These are phyloP conservation scores for Dipus sagitta DNA, from an alignment of 2,797 vertebrate species.

Conservation along the genomic window DNA sequence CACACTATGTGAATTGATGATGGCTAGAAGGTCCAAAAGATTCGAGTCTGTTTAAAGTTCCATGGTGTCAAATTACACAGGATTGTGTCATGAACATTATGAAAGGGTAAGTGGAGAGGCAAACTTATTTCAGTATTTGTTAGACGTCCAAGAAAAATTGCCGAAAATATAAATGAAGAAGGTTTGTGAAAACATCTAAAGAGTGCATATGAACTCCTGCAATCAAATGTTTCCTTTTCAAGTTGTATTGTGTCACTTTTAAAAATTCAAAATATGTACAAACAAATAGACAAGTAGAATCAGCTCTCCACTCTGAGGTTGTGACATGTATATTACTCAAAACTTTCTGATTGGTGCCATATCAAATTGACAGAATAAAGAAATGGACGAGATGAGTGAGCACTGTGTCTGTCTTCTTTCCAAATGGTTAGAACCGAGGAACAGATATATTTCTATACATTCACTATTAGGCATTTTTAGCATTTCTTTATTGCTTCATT, in stretches of 20 bases:
- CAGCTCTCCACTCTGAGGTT: constrained; percentile 78
- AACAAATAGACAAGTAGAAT: constrained; percentile 83
- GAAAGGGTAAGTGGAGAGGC: constrained; percentile 76
- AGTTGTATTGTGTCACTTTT: constrained; percentile 82
- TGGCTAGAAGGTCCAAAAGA: constrained; percentile 87
- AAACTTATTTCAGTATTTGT: constrained; percentile 80
- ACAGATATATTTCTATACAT: constrained; percentile 37
- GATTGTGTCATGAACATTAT: constrained; percentile 80
- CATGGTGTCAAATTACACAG: constrained; percentile 78
- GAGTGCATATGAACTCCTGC: constrained; percentile 81
- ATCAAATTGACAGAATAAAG: constrained; percentile 66
- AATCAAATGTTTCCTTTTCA: constrained; percentile 84
- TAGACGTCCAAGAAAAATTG: constrained; percentile 82
- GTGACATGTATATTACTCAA: constrained; percentile 77
- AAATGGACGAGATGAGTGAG: constrained; percentile 38
- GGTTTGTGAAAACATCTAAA: constrained; percentile 84
- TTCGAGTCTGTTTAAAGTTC: constrained; percentile 86
- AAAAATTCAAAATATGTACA: constrained; percentile 85
- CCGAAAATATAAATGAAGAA: constrained; percentile 83
- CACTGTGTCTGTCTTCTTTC: constrained; percentile 10
- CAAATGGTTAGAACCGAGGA: not conserved
- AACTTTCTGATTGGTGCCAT: constrained; percentile 69
- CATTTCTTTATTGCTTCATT: constrained; percentile 14
- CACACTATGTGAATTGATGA: constrained; percentile 87
- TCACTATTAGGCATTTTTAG: not conserved